phyloP scores from a whole-genome alignment of 1,140 invertebrate species.

The Trinorchestia longiramus region DNA sequence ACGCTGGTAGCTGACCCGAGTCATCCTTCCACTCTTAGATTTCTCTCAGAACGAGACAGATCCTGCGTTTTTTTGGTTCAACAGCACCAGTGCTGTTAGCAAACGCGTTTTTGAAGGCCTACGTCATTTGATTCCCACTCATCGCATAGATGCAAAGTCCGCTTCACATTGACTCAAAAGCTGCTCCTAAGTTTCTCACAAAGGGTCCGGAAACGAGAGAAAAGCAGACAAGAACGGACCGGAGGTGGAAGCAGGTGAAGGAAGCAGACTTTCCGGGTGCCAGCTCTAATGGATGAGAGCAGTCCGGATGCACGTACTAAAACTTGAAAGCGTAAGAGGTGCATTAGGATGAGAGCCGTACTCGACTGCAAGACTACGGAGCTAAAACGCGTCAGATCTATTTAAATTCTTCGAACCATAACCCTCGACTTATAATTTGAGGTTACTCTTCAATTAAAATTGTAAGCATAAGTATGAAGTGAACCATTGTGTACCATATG shows the following conservation, averaged over 20 bases:
- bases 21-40: neutral
- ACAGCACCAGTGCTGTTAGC: too few relatives aligned
- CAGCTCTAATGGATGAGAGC: neutral
- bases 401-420: neutral
- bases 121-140: neutral
- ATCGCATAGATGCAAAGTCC: neutral
- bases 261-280: conserved; percentile 17
- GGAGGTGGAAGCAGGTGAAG: conserved; percentile 27
- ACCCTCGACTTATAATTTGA: neutral
- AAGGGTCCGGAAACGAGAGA: conserved; percentile 5
- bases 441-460: neutral
- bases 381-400: neutral
- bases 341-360: neutral
- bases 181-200: neutral
- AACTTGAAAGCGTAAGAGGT: neutral
- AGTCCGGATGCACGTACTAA: neutral
- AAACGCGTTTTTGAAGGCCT: neutral
- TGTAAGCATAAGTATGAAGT: too few relatives aligned
- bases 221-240: neutral
- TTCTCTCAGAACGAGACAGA: neutral
- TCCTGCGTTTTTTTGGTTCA: neutral
- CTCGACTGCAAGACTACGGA: neutral
- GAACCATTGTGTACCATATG: too few relatives aligned
- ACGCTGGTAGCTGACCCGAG: neutral
- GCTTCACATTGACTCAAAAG: neutral